Percentiles rank a stretch among this genome's conserved stretches.
These are phyloP conservation scores for Phaetusa simplex DNA, from an alignment of 2,113 vertebrate species.

Conservation along the genomic window DNA sequence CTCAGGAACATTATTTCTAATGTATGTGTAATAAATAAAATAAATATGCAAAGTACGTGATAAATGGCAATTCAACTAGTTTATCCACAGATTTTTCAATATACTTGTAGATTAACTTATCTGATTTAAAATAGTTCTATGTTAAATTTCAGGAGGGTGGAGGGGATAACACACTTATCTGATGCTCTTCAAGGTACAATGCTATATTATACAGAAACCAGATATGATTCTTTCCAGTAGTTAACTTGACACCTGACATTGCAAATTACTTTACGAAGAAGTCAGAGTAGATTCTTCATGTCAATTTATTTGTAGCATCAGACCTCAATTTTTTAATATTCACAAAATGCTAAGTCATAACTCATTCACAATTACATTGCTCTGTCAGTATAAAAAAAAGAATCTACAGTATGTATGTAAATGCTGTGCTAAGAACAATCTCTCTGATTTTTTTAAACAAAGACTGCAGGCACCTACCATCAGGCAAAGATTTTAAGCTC, in stretches of 20 bases:
- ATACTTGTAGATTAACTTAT: not conserved
- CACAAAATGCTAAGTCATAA: not conserved
- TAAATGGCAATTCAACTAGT: not conserved
- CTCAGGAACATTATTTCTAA: not conserved
- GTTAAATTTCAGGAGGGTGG: not conserved
- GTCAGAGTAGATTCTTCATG: not conserved
- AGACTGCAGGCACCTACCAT: not conserved
- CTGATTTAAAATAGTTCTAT: not conserved
- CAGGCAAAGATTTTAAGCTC: not conserved
- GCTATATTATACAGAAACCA: not conserved
- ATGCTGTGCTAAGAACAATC: not conserved
- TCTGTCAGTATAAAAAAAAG: not conserved
- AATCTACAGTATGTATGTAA: not conserved
- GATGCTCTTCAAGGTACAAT: not conserved
- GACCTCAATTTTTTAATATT: not conserved
- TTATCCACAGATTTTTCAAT: not conserved
- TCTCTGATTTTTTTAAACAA: not conserved
- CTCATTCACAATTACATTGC: not conserved
- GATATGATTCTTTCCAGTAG: not conserved
- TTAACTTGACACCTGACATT: not conserved
- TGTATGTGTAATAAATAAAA: not conserved
- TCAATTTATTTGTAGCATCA: not conserved
- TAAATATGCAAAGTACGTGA: not conserved
- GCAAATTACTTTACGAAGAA: not conserved
- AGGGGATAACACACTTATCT: not conserved